These are phyloP conservation scores for Meliscaeva auricollis DNA, from an alignment of 2,888 invertebrate species.

Conservation along the genomic window DNA sequence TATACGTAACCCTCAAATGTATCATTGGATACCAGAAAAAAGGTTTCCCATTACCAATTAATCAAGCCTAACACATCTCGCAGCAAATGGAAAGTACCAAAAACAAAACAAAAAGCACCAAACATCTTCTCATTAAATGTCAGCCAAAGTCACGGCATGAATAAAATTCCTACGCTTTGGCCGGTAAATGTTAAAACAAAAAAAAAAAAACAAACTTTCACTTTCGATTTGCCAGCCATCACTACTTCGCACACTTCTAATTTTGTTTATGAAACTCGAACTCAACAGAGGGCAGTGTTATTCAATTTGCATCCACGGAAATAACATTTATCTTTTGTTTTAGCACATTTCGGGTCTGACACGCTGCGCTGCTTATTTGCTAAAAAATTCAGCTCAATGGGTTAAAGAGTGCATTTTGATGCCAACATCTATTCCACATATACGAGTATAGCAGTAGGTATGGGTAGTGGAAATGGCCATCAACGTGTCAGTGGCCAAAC, in stretches of 20 bases:
- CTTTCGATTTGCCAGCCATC: constrained; percentile 7
- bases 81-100: not conserved
- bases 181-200: not conserved
- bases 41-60: not conserved
- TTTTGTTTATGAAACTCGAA: not conserved
- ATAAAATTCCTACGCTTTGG: not conserved
- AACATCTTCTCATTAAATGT: constrained; percentile 9
- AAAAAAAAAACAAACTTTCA: too few species aligned
- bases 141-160: constrained; percentile 8
- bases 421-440: not conserved
- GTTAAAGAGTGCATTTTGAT: constrained; percentile 28
- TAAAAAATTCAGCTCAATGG: constrained; percentile 15
- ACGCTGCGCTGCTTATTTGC: constrained; percentile 35
- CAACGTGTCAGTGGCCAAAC: constrained; percentile 1
- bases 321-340: constrained; percentile 48
- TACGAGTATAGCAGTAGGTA: too few species aligned
- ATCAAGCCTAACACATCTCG: not conserved
- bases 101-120: not conserved
- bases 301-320: constrained; percentile 44
- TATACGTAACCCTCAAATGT: not conserved
- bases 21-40: not conserved
- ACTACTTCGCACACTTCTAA: not conserved
- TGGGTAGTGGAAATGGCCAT: constrained; percentile 30
- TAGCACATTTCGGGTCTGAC: constrained; percentile 46
- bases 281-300: constrained; percentile 31